Evolutionary conservation across 23 tunicate genomes (phyloP), one percentile per base, ranked within the genome.

Genomic region (Trididemnum clinides): DNA sequence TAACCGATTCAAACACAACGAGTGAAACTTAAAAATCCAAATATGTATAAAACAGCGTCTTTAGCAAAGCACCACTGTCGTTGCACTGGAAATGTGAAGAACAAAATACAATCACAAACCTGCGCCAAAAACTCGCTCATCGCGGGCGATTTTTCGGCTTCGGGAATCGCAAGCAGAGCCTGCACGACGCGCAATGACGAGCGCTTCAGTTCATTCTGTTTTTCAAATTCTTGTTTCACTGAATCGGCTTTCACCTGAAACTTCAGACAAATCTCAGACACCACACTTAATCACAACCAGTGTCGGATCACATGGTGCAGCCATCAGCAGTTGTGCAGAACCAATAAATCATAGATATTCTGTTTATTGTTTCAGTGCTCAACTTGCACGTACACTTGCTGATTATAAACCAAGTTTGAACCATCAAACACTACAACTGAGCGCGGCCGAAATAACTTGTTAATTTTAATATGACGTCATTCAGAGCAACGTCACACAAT

Each of bases 171-270:
- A 0, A 92, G 86, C 58, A 92, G 75, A 59, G 97, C 87, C 28
- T 88, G 84, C 25, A 91, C 90, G 18, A 90, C 99, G 15, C 99
- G 81, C 2, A 96, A 57, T 0, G 95, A 96, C 1, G 99, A 91
- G 59, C 94, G 78, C 81, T 96, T 96, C 84, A 96, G 65, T 34
- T 96, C 99, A 50, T 96, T 95, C 64, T 91, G 95, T 54, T 92
- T 91, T 69, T 96, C 99, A 54, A 92, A 87, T 37, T 96, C 99
- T 62, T 96, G 99, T 50, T 96, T 96, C 33, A 96, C 99, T 30
- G 99, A 92, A 63, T 96, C 99, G 3, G 96, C 92, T 76, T 96
- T 92, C 0, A 88, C 92, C 97, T 92, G 74, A n/a, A 65, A 1
- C 28, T n/a, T 12, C 12, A n/a, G 71, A 12, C n/a, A 7, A 72